Conservation (phyloP, 2,113 vertebrate species). For the Oreochromis niloticus region DNA sequence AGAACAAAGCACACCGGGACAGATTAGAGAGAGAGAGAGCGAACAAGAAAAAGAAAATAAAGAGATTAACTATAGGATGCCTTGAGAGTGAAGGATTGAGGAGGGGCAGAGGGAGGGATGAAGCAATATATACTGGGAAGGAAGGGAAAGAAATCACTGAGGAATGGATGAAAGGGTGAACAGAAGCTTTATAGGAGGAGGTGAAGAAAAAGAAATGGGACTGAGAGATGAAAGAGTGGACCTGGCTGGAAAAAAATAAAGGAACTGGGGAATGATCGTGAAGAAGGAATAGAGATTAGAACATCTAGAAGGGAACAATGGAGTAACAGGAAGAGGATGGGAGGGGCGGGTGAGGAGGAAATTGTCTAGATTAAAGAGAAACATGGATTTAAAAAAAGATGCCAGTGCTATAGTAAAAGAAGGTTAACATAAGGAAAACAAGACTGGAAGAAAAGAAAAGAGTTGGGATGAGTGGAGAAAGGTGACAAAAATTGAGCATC, state of each 20-base stretch:
- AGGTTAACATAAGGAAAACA: background rate
- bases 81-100: constrained; percentile 12
- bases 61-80: constrained; percentile 28
- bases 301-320: background rate
- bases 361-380: background rate
- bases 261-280: background rate
- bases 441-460: background rate
- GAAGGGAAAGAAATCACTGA: background rate
- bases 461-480: background rate
- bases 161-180: constrained; percentile 7
- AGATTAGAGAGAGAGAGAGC: constrained; percentile 6
- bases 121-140: background rate
- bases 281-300: background rate
- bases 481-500: background rate
- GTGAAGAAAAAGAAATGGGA: background rate
- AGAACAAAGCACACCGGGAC: constrained; percentile 39
- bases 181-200: background rate
- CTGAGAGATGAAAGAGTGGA: background rate
- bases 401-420: background rate
- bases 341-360: background rate
- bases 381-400: background rate
- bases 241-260: background rate
- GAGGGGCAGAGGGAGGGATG: background rate
- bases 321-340: background rate
- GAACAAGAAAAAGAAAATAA: background rate